A percentile compares a stretch with the other conserved stretches of the same genome.
These are phyloP conservation scores for Rynchops niger DNA, from an alignment of 2,113 vertebrate species.

Conservation along the genomic window DNA sequence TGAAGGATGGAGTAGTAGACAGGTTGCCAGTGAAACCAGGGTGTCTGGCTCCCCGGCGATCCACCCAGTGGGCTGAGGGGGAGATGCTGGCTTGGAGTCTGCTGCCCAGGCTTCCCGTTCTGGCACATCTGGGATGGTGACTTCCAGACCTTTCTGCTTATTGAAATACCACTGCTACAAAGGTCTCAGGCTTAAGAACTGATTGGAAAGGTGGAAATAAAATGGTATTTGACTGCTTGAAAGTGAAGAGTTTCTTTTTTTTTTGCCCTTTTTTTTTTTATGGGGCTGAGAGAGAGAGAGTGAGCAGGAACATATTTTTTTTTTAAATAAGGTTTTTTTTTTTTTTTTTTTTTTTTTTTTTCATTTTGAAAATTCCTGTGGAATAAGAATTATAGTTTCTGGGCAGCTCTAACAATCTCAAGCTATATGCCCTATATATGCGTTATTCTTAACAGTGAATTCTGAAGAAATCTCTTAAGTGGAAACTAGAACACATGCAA, in stretches of 20 bases:
- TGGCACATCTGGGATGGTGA: accelerated
- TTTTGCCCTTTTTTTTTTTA: neutral
- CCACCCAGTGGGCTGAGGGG: neutral
- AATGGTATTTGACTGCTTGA: neutral
- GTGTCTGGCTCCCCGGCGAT: neutral
- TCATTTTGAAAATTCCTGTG: neutral
- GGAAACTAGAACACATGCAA: neutral
- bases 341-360: neutral
- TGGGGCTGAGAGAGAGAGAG: neutral
- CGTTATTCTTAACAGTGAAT: neutral
- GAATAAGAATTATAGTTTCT: neutral
- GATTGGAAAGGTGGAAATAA: neutral
- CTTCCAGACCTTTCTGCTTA: neutral
- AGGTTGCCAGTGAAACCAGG: neutral
- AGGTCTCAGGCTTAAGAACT: neutral
- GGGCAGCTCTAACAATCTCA: neutral
- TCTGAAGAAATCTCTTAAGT: neutral
- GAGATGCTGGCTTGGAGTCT: neutral
- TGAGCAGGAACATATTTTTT: accelerated
- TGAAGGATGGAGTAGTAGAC: neutral
- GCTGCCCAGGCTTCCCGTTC: neutral
- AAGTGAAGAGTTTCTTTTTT: neutral
- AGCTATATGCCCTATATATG: neutral
- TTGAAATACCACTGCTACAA: neutral
- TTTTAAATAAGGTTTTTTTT: neutral